These are phyloP conservation scores for Colius striatus DNA, from an alignment of 2,113 vertebrate genomes.

Conservation along the genomic window DNA sequence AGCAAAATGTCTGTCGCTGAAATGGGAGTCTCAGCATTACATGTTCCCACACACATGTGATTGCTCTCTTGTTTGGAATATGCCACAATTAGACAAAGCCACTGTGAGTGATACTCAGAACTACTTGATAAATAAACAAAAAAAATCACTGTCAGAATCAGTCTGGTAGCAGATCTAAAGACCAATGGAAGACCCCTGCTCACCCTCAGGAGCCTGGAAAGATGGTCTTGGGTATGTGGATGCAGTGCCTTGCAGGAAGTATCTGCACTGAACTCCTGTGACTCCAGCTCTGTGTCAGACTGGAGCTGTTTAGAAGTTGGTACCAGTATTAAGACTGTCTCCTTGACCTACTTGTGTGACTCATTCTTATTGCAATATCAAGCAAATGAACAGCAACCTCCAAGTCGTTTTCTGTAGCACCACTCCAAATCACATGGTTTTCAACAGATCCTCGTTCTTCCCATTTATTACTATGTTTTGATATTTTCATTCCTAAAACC, in stretches of 20 bases:
- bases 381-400: not conserved
- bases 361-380: not conserved
- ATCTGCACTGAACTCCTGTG: fast-evolving
- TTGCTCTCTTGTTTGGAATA: not conserved
- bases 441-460: not conserved
- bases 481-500: not conserved
- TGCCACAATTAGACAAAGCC: not conserved
- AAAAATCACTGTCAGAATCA: not conserved
- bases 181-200: not conserved
- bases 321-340: not conserved
- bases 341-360: not conserved
- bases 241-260: not conserved
- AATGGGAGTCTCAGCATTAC: not conserved
- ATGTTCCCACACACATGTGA: not conserved
- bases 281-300: not conserved
- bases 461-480: not conserved
- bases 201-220: not conserved
- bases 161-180: not conserved
- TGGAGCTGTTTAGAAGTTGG: not conserved
- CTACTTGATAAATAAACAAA: not conserved
- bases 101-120: not conserved
- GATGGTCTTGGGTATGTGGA: not conserved
- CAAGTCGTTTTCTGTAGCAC: not conserved
- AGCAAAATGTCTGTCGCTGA: not conserved
- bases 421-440: not conserved